Conservation (phyloP, 2,888 invertebrate genomes). For the Pegoplata infirma region DNA sequence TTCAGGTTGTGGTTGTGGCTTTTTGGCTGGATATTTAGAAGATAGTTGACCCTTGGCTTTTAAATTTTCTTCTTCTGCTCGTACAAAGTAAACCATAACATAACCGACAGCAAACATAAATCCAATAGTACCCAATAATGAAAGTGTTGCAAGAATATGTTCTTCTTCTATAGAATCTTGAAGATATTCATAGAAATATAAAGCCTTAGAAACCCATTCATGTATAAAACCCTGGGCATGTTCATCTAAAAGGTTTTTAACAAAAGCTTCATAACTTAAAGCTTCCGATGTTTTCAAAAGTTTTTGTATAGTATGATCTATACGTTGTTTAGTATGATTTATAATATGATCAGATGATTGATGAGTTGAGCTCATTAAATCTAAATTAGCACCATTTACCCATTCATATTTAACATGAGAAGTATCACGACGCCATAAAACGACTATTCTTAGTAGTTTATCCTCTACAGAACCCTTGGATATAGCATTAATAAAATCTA, state of each 20-base stretch:
- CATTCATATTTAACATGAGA: constrained; percentile 95
- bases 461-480: constrained; percentile 81
- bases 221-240: constrained; percentile 86
- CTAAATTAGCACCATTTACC: constrained; percentile 79
- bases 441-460: constrained; percentile 87
- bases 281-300: constrained; percentile 86
- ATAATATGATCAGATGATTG: constrained; percentile 79
- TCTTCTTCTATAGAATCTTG: constrained; percentile 86
- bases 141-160: constrained; percentile 88
- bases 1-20: constrained; percentile 79
- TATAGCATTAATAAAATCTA: constrained; percentile 85
- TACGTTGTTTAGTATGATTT: constrained; percentile 85
- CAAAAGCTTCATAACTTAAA: constrained; percentile 87
- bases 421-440: constrained; percentile 93
- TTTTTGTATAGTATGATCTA: constrained; percentile 85
- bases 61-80: constrained; percentile 76
- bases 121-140: constrained; percentile 86
- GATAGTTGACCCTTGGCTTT: constrained; percentile 73
- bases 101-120: constrained; percentile 90
- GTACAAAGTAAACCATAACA: constrained; percentile 90
- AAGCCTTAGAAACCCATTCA: constrained; percentile 82
- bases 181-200: constrained; percentile 85
- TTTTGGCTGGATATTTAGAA: constrained; percentile 62
- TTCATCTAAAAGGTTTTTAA: constrained; percentile 89
- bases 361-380: constrained; percentile 72